These are phyloP conservation scores for Brachylomia viminalis DNA, from an alignment of 2,888 invertebrate species.

Conservation along the genomic window DNA sequence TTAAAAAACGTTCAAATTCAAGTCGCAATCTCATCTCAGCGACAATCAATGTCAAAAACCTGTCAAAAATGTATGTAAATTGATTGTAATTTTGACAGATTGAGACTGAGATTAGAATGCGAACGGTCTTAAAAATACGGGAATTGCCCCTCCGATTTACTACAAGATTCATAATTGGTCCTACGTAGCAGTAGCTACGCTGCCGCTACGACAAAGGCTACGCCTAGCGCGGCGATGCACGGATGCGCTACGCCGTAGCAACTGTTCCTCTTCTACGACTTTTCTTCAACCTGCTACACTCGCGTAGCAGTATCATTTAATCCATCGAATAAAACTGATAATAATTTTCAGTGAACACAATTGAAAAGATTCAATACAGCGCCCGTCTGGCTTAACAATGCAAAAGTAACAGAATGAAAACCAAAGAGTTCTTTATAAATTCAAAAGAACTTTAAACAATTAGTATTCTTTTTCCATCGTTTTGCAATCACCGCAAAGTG, in stretches of 20 bases:
- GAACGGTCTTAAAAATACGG: too few species aligned
- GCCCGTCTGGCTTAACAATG: conserved; percentile 41
- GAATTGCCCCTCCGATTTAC: too few species aligned
- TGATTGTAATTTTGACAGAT: too few species aligned
- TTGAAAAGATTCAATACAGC: conserved; percentile 32
- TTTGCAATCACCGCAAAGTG: conserved; percentile 58
- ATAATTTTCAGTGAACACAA: conserved; percentile 35
- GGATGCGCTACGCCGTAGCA: conserved; percentile 46
- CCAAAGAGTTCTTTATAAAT: conserved; percentile 45
- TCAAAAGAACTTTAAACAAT: conserved; percentile 52
- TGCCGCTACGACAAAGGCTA: conserved; percentile 33
- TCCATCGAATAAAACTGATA: conserved; percentile 36
- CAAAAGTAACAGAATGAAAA: conserved; percentile 49
- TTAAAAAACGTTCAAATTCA: too few species aligned
- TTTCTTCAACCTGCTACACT: not conserved
- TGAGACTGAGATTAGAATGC: too few species aligned
- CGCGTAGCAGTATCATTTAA: conserved; percentile 23
- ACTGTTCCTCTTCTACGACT: not conserved
- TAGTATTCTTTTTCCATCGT: conserved; percentile 53
- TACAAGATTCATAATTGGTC: not conserved
- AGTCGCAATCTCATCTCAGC: too few species aligned
- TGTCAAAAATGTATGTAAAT: too few species aligned
- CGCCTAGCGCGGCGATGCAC: conserved; percentile 26
- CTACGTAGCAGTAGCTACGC: conserved; percentile 26
- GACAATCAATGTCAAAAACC: too few species aligned